phyloP scores from a whole-genome alignment of 2,888 invertebrate genomes.

The Himalopsyche japonica region DNA sequence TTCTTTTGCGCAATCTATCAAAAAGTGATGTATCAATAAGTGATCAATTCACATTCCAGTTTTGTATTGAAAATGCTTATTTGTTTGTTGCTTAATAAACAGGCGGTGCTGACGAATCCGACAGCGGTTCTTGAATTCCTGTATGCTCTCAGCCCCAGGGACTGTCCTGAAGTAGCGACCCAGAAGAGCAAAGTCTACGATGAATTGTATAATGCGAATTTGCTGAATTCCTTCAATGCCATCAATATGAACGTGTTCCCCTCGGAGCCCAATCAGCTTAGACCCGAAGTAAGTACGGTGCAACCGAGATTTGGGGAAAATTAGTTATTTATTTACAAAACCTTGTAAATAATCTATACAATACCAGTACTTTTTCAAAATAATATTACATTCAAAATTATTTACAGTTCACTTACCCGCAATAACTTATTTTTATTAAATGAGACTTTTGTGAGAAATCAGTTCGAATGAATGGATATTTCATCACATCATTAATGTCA shows the following conservation, averaged over 20 bases:
- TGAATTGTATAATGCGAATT: not conserved
- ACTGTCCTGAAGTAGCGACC: not conserved
- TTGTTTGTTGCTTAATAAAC: conserved; percentile 27
- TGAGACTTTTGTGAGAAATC: no score
- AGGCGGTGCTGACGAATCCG: conserved; percentile 65
- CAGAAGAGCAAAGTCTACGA: not conserved
- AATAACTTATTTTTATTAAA: no score
- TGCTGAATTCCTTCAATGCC: not conserved
- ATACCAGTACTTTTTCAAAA: no score
- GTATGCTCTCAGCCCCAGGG: conserved; percentile 47
- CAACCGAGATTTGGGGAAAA: no score
- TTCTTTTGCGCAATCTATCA: no score
- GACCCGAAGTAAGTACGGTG: not conserved
- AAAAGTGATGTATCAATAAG: no score
- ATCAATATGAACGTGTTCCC: not conserved
- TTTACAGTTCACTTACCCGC: no score
- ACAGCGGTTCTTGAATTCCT: conserved; percentile 62
- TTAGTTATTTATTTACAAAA: no score
- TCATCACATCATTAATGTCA: no score
- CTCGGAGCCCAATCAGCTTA: not conserved
- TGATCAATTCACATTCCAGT: not conserved
- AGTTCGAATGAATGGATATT: no score
- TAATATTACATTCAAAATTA: no score
- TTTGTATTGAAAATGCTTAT: not conserved
- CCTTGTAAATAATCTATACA: no score